phyloP scores from a whole-genome alignment of 1,140 invertebrate species.

The Radopholus similis region DNA sequence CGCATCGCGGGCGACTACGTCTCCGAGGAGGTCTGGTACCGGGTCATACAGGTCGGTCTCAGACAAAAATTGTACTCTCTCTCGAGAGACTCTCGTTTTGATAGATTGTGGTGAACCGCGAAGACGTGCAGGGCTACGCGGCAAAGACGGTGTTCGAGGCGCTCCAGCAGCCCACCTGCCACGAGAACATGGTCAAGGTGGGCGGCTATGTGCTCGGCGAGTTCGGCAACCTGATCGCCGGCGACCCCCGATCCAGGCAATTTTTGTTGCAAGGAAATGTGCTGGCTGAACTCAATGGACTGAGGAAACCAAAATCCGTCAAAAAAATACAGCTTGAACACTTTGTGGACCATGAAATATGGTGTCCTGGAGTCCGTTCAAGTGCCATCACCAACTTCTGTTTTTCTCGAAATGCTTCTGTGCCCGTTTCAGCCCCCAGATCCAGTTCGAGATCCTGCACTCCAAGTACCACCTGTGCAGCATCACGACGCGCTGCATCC shows the following conservation, averaged over 20 bases:
- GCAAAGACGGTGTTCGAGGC: slow-evolving; percentile 97
- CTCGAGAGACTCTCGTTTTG: slow-evolving; percentile 21
- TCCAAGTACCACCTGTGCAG: slow-evolving; percentile 86
- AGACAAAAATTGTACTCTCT: not conserved
- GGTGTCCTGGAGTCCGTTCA: too few species aligned
- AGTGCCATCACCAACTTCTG: slow-evolving; percentile 90
- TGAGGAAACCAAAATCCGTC: too few species aligned
- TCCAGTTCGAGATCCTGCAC: slow-evolving; percentile 59
- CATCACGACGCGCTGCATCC: slow-evolving; percentile 84
- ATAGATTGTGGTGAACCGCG: slow-evolving; percentile 91
- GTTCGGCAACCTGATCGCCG: slow-evolving; percentile 98
- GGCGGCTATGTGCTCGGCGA: slow-evolving; percentile 98
- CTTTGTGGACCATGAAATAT: too few species aligned
- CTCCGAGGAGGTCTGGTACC: slow-evolving; percentile 89
- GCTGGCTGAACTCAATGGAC: too few species aligned
- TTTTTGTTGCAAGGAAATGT: too few species aligned
- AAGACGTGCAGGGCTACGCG: slow-evolving; percentile 94
- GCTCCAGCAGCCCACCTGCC: slow-evolving; percentile 74
- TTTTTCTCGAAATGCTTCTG: slow-evolving; percentile 69
- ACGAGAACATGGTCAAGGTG: slow-evolving; percentile 99
- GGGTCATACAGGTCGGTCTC: slow-evolving; percentile 78
- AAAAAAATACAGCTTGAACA: too few species aligned
- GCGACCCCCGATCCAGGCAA: slow-evolving; percentile 82
- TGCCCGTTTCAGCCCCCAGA: slow-evolving; percentile 56
- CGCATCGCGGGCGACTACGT: slow-evolving; percentile 99